These are phyloP conservation scores for Mya arenaria DNA, from an alignment of 1,140 invertebrate species.

Conservation along the genomic window DNA sequence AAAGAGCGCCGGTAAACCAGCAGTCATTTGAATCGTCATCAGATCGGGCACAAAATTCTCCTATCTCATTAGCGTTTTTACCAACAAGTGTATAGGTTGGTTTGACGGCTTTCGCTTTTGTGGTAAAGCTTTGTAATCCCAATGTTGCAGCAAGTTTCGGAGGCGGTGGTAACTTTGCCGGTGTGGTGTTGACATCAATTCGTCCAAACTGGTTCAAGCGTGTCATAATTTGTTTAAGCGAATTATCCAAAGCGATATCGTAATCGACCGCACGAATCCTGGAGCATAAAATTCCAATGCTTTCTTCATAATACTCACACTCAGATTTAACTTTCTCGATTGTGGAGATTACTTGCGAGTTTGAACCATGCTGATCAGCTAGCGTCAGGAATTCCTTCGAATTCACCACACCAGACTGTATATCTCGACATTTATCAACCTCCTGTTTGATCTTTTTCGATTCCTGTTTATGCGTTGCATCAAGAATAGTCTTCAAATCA, in stretches of 20 bases:
- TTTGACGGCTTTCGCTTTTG: slow-evolving; percentile 45
- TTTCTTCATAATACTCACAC: slow-evolving; percentile 55
- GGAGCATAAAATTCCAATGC: slow-evolving; percentile 40
- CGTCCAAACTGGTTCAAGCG: slow-evolving; percentile 41
- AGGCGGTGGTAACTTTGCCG: slow-evolving; percentile 11
- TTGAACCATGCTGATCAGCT: slow-evolving; percentile 40
- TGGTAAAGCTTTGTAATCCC: slow-evolving; percentile 18
- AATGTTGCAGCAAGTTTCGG: slow-evolving; percentile 29
- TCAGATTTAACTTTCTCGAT: slow-evolving; percentile 36
- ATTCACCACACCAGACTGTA: slow-evolving; percentile 32
- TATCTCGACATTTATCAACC: slow-evolving; percentile 31
- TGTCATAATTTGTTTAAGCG: slow-evolving; percentile 45
- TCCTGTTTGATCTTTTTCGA: slow-evolving; percentile 38
- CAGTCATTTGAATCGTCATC: slow-evolving; percentile 41
- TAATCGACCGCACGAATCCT: slow-evolving; percentile 42
- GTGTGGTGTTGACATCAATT: slow-evolving; percentile 39
- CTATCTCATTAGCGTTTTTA: slow-evolving; percentile 32
- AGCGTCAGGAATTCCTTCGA: slow-evolving; percentile 7
- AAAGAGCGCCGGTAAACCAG: slow-evolving; percentile 52
- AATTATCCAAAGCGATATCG: slow-evolving; percentile 40
- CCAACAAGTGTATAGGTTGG: slow-evolving; percentile 26
- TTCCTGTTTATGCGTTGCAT: slow-evolving; percentile 44
- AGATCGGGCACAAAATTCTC: slow-evolving; percentile 45
- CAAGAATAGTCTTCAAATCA: slow-evolving; percentile 27
- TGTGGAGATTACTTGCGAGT: slow-evolving; percentile 43